Percentiles rank a stretch among this genome's conserved stretches.
These are phyloP conservation scores for Ceratosolen solmsi DNA, from an alignment of 1,140 invertebrate species.

Conservation along the genomic window DNA sequence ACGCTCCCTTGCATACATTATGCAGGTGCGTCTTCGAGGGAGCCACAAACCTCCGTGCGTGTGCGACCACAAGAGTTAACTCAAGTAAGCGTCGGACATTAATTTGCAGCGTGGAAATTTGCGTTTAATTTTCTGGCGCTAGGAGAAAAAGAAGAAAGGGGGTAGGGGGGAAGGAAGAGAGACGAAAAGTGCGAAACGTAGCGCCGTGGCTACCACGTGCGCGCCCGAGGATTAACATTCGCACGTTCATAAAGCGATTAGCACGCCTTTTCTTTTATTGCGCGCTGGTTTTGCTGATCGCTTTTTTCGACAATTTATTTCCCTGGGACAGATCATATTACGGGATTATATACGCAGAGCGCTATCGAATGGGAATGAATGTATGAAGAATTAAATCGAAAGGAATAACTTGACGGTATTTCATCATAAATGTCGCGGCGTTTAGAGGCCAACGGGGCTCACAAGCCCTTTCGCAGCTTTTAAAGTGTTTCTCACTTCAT, in stretches of 20 bases:
- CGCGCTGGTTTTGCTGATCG: background rate
- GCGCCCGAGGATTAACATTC: slow-evolving; percentile 4
- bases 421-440: background rate
- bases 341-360: background rate
- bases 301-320: slow-evolving; percentile 3
- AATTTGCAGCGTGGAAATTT: slow-evolving; percentile 24
- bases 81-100: slow-evolving; percentile 7
- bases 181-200: background rate
- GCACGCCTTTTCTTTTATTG: background rate
- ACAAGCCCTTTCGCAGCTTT: background rate
- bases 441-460: background rate
- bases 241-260: slow-evolving; percentile 32
- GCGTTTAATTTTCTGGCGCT: slow-evolving; percentile 30
- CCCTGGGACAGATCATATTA: background rate
- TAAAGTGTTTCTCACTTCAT: too few species aligned
- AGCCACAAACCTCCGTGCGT: background rate
- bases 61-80: slow-evolving; percentile 15
- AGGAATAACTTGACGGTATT: background rate
- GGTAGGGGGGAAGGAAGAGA: background rate
- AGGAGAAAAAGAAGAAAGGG: background rate
- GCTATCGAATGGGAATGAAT: background rate
- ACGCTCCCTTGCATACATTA: slow-evolving; percentile 2
- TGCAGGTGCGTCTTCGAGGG: slow-evolving; percentile 7
- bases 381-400: background rate
- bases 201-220: background rate